Evolutionary conservation across 1,140 invertebrate species (phyloP).

Genomic region (Bombus huntii): DNA sequence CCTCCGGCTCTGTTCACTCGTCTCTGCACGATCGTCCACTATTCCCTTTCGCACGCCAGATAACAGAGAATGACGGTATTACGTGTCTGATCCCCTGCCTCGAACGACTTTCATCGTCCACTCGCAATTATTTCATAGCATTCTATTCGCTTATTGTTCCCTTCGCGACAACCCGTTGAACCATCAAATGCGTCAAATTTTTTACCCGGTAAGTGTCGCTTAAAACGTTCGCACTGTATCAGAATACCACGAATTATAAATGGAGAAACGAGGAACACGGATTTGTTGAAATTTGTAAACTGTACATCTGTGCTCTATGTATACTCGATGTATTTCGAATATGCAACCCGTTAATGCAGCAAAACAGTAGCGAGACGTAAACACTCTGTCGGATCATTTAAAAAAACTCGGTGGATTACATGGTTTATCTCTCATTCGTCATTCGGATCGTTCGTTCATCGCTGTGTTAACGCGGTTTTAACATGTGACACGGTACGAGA

Average conservation of each 20-base stretch:
- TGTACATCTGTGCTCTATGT: too few relatives aligned
- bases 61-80: conserved; percentile 77
- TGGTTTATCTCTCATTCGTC: not conserved
- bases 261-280: not conserved
- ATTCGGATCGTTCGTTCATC: conserved; percentile 1
- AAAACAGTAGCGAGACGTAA: not conserved
- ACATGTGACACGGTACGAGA: not conserved
- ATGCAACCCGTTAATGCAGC: not conserved
- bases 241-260: not conserved
- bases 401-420: conserved; percentile 5
- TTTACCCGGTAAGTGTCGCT: not conserved
- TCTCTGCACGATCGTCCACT: conserved; percentile 49
- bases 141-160: conserved; percentile 34
- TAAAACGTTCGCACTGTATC: not conserved
- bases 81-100: conserved; percentile 69
- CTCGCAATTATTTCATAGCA: conserved; percentile 58
- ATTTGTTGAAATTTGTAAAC: not conserved
- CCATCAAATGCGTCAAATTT: not conserved
- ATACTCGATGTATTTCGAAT: not conserved
- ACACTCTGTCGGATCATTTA: too few relatives aligned
- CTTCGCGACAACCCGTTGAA: not conserved
- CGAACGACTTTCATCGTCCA: conserved; percentile 58
- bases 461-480: not conserved
- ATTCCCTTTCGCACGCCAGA: conserved; percentile 65
- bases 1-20: conserved; percentile 38